phyloP scores from a whole-genome alignment of 1,140 invertebrate species.

The Ladona fulva region DNA sequence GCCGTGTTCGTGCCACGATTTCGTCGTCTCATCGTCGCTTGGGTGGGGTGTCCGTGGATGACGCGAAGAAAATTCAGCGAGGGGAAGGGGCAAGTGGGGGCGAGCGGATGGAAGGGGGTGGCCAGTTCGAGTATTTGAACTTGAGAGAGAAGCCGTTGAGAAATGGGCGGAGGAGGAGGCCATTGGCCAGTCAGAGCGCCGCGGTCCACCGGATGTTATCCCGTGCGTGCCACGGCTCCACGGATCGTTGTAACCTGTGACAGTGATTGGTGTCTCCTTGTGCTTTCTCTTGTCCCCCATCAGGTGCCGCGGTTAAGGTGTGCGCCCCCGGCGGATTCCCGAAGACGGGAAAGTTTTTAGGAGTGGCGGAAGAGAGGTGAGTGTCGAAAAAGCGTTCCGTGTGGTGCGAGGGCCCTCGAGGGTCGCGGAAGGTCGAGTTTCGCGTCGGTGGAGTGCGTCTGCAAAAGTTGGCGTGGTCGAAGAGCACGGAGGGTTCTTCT shows the following conservation, averaged over 20 bases:
- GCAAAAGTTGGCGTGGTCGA: not conserved
- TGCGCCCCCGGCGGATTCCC: no score
- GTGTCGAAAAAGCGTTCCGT: no score
- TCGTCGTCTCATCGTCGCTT: not conserved
- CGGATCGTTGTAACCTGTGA: no score
- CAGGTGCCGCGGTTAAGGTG: no score
- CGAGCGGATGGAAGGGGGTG: not conserved
- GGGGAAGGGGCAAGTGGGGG: not conserved
- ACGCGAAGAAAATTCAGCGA: not conserved
- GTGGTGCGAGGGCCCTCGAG: no score
- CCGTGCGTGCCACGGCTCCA: not conserved
- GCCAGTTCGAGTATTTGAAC: not conserved
- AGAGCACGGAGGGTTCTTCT: not conserved
- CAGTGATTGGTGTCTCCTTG: no score
- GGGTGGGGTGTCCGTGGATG: not conserved
- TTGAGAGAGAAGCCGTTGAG: slow-evolving; percentile 5
- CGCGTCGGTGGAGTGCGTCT: not conserved
- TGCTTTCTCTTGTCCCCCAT: no score
- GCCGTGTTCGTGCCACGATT: no score
- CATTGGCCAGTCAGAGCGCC: not conserved
- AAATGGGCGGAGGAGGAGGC: slow-evolving; percentile 5
- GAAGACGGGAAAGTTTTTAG: no score
- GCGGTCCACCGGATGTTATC: not conserved
- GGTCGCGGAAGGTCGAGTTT: no score
- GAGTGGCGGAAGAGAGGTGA: no score